A percentile compares a stretch with the other conserved stretches of the same genome.
Evolutionary conservation across 1,140 invertebrate species (phyloP).

Genomic region (fruit fly (Drosophila melanogaster)): Release_6_plus_ISO1_MT NT_033777.3:12018501-12019000

Average conservation of each 20-base stretch:
- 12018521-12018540: no score
- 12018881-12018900: constrained; percentile 53
- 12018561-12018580: neutral
- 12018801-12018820: constrained; percentile 40
- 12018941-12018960: neutral
- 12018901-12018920: constrained; percentile 65
- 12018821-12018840: constrained; percentile 19
- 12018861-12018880: constrained; percentile 54
- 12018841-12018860: constrained; percentile 47
- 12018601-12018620: neutral
- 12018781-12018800: constrained; percentile 14
- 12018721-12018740: constrained; percentile 52
- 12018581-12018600: neutral
- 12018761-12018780: constrained; percentile 68
- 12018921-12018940: constrained; percentile 33
- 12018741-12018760: constrained; percentile 74
- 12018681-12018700: constrained; percentile 26
- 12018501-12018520: neutral
- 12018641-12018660: neutral
- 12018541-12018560: no score
- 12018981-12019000: neutral
- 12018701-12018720: constrained; percentile 70
- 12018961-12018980: neutral
- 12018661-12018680: neutral
- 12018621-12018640: neutral